Conservation (phyloP, 2,888 invertebrate species). For the Actias luna region DNA sequence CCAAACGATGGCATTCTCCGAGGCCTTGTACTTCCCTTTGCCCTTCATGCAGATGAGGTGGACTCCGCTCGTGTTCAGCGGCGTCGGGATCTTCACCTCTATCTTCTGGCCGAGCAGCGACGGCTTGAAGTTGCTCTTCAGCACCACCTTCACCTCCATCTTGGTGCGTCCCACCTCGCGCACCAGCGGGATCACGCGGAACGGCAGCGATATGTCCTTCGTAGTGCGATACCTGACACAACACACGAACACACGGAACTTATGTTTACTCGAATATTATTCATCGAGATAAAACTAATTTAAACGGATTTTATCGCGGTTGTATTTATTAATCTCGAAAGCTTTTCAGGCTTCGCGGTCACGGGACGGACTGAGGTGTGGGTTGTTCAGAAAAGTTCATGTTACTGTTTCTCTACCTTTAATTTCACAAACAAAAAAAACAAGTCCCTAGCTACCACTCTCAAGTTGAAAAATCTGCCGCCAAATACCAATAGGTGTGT, state of each 20-base stretch:
- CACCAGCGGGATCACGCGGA: slow-evolving; percentile 99
- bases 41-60: slow-evolving; percentile 99
- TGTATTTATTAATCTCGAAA: no score
- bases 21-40: slow-evolving; percentile 99
- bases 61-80: slow-evolving; percentile 98
- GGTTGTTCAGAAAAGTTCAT: no score
- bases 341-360: no score
- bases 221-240: slow-evolving; percentile 95
- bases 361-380: no score
- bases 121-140: slow-evolving; percentile 99
- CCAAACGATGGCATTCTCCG: slow-evolving; percentile 98
- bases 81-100: slow-evolving; percentile 99
- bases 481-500: no score
- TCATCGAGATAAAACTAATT: no score
- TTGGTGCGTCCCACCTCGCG: slow-evolving; percentile 99
- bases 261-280: no score
- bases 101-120: slow-evolving; percentile 99
- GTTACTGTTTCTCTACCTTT: no score
- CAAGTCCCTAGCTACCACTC: no score
- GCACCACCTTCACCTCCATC: slow-evolving; percentile 99
- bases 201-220: slow-evolving; percentile 99
- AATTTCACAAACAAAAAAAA: no score
- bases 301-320: no score
- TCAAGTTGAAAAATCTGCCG: no score
- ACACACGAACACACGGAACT: neutral